Evolutionary conservation across 2,888 invertebrate genomes (phyloP).

Genomic region (Cephus nigrinus): DNA sequence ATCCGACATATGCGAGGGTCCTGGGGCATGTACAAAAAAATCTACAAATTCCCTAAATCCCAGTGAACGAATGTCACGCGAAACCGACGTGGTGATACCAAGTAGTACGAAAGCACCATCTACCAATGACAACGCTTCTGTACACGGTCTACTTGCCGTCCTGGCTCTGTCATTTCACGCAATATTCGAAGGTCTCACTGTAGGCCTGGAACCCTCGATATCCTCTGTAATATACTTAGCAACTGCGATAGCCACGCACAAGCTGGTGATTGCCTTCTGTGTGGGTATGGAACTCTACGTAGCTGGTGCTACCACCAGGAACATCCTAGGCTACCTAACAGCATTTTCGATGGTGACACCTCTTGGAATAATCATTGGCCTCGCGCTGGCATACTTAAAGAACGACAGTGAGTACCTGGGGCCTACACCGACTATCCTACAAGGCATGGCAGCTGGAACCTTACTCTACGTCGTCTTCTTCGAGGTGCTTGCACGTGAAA

Average conservation of each 20-base stretch:
- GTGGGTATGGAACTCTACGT: slow-evolving; percentile 73
- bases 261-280: slow-evolving; percentile 75
- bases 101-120: background rate
- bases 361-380: slow-evolving; percentile 75
- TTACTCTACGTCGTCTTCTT: slow-evolving; percentile 85
- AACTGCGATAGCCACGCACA: slow-evolving; percentile 76
- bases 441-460: slow-evolving; percentile 83
- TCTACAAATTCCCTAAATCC: background rate
- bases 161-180: slow-evolving; percentile 77
- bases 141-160: slow-evolving; percentile 72
- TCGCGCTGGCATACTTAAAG: slow-evolving; percentile 66
- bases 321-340: slow-evolving; percentile 71
- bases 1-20: background rate
- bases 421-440: slow-evolving; percentile 70
- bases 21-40: background rate
- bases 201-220: slow-evolving; percentile 72
- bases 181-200: slow-evolving; percentile 77
- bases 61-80: background rate
- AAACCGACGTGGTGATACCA: background rate
- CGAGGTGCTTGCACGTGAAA: slow-evolving; percentile 81
- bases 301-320: slow-evolving; percentile 68
- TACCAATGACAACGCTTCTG: slow-evolving; percentile 64
- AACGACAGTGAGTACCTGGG: slow-evolving; percentile 65
- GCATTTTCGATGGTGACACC: slow-evolving; percentile 77
- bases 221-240: slow-evolving; percentile 69